Conservation (phyloP, 1,140 invertebrate genomes). For the Halyomorpha halys region DNA sequence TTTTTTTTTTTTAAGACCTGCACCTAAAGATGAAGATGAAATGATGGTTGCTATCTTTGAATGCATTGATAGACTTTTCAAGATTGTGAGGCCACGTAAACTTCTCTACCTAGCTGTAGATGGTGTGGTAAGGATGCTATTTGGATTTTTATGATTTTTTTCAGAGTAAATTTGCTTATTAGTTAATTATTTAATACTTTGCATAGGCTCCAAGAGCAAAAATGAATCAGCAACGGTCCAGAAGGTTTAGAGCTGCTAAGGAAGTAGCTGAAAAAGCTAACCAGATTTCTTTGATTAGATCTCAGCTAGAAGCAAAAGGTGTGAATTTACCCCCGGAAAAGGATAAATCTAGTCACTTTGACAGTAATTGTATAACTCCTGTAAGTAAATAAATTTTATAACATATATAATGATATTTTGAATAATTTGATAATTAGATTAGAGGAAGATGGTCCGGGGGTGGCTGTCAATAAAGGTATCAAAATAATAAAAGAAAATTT, state of each 20-base stretch:
- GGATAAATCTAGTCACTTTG: constrained; percentile 85
- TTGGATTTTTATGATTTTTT: not conserved
- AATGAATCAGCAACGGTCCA: constrained; percentile 98
- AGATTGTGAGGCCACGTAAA: constrained; percentile 89
- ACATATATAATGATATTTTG: constrained; percentile 12
- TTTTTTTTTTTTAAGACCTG: constrained; percentile 53
- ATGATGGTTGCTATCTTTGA: constrained; percentile 99
- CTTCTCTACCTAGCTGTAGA: constrained; percentile 99
- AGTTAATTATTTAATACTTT: constrained; percentile 25
- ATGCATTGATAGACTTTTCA: constrained; percentile 92
- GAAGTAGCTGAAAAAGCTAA: constrained; percentile 83
- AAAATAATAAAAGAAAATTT: too few species aligned
- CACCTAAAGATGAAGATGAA: constrained; percentile 97
- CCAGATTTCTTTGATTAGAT: constrained; percentile 69
- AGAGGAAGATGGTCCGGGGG: too few species aligned
- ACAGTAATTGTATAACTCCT: constrained; percentile 98
- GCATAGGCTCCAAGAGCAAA: constrained; percentile 85
- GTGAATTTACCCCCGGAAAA: constrained; percentile 78
- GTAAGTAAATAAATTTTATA: constrained; percentile 36
- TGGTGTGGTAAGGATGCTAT: constrained; percentile 66
- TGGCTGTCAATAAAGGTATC: too few species aligned
- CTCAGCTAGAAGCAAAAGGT: constrained; percentile 65
- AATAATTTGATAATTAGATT: too few species aligned
- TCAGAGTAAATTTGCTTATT: constrained; percentile 11
- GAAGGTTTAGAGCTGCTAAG: constrained; percentile 93